Percentiles rank a stretch among this genome's conserved stretches.
These are phyloP conservation scores for Typhlichthys eigenmanni DNA, from an alignment of 2,797 vertebrate genomes.

Conservation along the genomic window DNA sequence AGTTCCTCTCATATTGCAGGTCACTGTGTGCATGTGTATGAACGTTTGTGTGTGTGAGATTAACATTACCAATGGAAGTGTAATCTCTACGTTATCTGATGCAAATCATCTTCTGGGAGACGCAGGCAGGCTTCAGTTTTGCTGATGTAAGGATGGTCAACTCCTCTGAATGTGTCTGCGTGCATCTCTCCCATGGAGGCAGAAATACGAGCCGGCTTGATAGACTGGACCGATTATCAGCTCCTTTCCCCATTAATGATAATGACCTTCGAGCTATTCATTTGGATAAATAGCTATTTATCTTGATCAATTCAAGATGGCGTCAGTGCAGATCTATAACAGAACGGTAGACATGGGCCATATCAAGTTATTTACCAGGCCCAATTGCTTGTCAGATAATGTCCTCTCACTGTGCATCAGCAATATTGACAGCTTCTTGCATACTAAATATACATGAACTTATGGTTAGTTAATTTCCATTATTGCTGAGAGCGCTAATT, in stretches of 20 bases:
- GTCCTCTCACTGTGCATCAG: slow-evolving; percentile 1
- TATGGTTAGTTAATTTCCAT: neutral
- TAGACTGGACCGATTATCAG: slow-evolving; percentile 26
- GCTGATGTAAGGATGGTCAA: slow-evolving; percentile 35
- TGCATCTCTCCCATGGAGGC: neutral
- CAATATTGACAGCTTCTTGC: slow-evolving; percentile 14
- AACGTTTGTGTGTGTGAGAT: no score
- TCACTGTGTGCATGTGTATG: no score
- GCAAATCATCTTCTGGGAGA: slow-evolving; percentile 47
- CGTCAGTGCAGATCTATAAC: neutral
- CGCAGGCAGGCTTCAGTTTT: slow-evolving; percentile 28
- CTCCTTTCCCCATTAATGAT: slow-evolving; percentile 40
- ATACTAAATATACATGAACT: slow-evolving; percentile 12
- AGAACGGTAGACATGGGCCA: neutral
- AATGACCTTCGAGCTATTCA: slow-evolving; percentile 36
- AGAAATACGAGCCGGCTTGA: slow-evolving; percentile 8
- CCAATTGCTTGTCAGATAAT: neutral
- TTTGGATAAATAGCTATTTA: slow-evolving; percentile 39
- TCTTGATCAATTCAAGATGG: slow-evolving; percentile 30
- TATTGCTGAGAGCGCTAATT: slow-evolving; percentile 1
- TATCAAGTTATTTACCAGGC: no score
- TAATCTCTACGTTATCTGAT: slow-evolving; percentile 45
- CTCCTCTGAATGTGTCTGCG: no score
- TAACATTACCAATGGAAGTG: slow-evolving; percentile 30
- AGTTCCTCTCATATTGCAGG: neutral